A percentile compares a stretch with the other conserved stretches of the same genome.
These are phyloP conservation scores for Chironomus striatipennis DNA, from an alignment of 1,140 invertebrate genomes.

Conservation along the genomic window DNA sequence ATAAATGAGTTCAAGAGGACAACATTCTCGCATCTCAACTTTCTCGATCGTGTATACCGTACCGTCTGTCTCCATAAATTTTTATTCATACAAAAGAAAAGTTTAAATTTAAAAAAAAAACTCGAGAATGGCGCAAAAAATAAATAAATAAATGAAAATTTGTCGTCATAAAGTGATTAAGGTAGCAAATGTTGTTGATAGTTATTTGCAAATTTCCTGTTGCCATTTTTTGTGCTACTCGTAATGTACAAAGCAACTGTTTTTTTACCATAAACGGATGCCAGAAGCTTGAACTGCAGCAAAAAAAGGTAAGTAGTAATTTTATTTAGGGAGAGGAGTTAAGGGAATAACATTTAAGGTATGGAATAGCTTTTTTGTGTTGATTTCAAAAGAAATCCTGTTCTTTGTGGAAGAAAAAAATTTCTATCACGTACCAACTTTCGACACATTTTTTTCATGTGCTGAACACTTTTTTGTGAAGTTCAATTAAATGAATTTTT, in stretches of 20 bases:
- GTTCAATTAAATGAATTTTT: too few species aligned
- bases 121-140: neutral
- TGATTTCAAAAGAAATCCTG: too few species aligned
- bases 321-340: neutral
- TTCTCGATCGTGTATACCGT: too few species aligned
- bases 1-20: too few species aligned
- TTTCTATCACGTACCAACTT: neutral
- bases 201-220: neutral
- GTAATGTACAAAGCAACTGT: too few species aligned
- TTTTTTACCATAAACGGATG: too few species aligned
- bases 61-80: too few species aligned
- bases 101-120: too few species aligned
- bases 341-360: neutral
- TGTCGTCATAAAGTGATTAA: conserved; percentile 2
- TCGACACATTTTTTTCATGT: neutral
- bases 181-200: conserved; percentile 1
- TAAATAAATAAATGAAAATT: conserved; percentile 8
- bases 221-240: neutral
- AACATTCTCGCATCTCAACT: too few species aligned
- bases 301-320: conserved; percentile 2
- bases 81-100: too few species aligned
- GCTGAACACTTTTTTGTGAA: too few species aligned
- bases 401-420: too few species aligned
- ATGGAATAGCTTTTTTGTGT: neutral
- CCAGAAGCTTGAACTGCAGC: neutral